These are phyloP conservation scores for Perdita meconis DNA, from an alignment of 2,888 invertebrate genomes.

Conservation along the genomic window DNA sequence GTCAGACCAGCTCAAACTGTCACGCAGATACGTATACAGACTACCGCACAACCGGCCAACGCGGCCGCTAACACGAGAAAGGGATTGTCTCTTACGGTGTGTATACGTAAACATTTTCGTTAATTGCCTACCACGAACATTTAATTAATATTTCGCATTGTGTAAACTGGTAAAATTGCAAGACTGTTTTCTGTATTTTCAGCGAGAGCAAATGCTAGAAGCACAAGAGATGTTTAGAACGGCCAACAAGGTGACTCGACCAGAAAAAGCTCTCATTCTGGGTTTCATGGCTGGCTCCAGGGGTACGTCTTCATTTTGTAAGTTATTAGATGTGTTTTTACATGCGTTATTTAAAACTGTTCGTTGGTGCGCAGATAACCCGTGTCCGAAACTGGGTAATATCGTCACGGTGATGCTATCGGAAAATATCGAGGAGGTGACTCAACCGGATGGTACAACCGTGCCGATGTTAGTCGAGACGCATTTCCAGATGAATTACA, in stretches of 20 bases:
- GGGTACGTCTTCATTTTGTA: constrained; percentile 85
- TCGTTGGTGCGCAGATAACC: constrained; percentile 90
- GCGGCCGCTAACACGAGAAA: constrained; percentile 86
- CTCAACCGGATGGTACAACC: constrained; percentile 93
- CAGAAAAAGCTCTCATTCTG: constrained; percentile 98
- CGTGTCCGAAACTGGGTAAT: constrained; percentile 98
- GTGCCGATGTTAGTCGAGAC: constrained; percentile 94
- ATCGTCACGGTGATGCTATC: constrained; percentile 98
- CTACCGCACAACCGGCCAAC: constrained; percentile 82
- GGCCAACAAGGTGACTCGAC: constrained; percentile 97
- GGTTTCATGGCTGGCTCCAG: constrained; percentile 99
- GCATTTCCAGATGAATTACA: constrained; percentile 99
- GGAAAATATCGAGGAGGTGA: constrained; percentile 95
- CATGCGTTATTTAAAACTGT: not conserved
- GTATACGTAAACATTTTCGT: constrained; percentile 38
- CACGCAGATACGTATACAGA: constrained; percentile 86
- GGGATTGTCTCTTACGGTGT: constrained; percentile 90
- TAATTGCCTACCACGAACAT: no score
- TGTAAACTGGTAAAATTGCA: not conserved
- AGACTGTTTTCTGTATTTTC: constrained; percentile 76
- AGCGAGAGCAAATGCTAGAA: constrained; percentile 98
- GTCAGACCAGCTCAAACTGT: constrained; percentile 84
- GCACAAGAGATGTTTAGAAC: constrained; percentile 99
- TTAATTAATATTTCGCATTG: no score
- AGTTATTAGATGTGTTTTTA: not conserved